Base-by-base conservation (phyloP, 2,888 invertebrate genomes). In the Calliphora vomitoria region DNA sequence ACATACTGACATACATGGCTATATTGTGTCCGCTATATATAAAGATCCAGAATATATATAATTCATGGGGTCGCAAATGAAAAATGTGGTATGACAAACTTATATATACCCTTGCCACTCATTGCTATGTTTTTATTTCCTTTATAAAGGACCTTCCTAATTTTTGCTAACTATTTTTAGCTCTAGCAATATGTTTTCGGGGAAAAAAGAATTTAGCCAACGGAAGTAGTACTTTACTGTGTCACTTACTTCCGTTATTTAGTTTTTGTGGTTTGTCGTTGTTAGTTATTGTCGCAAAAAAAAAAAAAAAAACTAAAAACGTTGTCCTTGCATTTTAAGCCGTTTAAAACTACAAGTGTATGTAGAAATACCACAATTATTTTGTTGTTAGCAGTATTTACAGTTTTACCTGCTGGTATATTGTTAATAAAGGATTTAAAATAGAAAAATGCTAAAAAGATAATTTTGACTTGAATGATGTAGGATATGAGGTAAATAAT, bases 211-310 rank as follows among this genome's bases (percentile, higher is more conserved):
- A 44, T 83, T 83, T 35, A 58, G 41, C 69, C 76, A 64, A 85
- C 85, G 87, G 87, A 87, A 85, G 82, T 85, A 85, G 87, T 87
- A 87, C 87, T 87, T 87, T 87, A 87, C 69, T 87, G 87, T 87
- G 87, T 87, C 87, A 87, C 87, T 87, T 71, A 79, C 82, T 87
- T 87, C 87, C 87, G 87, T 87, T 85, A 82, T 87, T 79, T 85
- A 87, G 87, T 87, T 85, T 85, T 85, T 87, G 87, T 71, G 87
- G 84, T 87, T 82, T 72, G 72, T 74, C 64, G 81, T 35, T 74
- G 64, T 55, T 80, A 35, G 35, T 68, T 78, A 55, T 84, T 71
- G n/a, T 31, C n/a, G 0, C 25, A 25, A 25, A 25, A 11, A 15
- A 76, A 8, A 53, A 55, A 62, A 18, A 55, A 25, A 35, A 6